phyloP scores from a whole-genome alignment of 2,888 invertebrate species.

The Dascillus cervinus region DNA sequence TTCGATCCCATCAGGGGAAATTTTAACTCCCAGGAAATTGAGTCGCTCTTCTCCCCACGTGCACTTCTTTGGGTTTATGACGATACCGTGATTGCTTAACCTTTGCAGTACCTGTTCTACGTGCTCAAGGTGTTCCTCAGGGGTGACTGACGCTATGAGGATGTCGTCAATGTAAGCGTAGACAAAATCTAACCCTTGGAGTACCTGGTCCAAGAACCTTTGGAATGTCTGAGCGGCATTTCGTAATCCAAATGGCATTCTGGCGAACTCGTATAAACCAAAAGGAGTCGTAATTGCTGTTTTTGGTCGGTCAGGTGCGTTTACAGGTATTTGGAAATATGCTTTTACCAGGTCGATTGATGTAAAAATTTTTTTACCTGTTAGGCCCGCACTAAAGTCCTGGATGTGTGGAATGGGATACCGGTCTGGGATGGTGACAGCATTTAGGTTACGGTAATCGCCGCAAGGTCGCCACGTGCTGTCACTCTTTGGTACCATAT shows the following conservation, averaged over 20 bases:
- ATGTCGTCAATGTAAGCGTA: conserved; percentile 3
- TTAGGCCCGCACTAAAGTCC: conserved; percentile 14
- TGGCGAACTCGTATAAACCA: conserved; percentile 3
- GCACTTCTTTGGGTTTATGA: conserved; percentile 4
- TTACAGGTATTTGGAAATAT: conserved; percentile 33
- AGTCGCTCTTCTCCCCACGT: not conserved
- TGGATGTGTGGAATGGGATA: conserved; percentile 20
- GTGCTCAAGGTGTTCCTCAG: conserved; percentile 1
- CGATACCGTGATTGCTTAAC: not conserved
- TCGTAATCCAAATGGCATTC: conserved; percentile 1
- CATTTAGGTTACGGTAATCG: conserved; percentile 20
- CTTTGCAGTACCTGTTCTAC: not conserved
- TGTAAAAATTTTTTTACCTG: conserved; percentile 22
- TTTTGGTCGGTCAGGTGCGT: conserved; percentile 29
- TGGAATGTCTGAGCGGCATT: conserved; percentile 4
- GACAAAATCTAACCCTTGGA: not conserved
- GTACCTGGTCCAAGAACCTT: conserved; percentile 1
- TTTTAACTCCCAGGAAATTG: conserved; percentile 1
- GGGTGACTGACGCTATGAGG: conserved; percentile 1
- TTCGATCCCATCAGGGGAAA: not conserved
- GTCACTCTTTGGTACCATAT: conserved; percentile 24
- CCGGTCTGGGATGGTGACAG: conserved; percentile 16
- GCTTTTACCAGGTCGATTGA: conserved; percentile 29
- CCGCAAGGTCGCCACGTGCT: conserved; percentile 17
- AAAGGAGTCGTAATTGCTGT: conserved; percentile 32